Evolutionary conservation across 2,113 vertebrate species (phyloP), one percentile per base, ranked within the genome.

Genomic region (Scomber japonicus): DNA sequence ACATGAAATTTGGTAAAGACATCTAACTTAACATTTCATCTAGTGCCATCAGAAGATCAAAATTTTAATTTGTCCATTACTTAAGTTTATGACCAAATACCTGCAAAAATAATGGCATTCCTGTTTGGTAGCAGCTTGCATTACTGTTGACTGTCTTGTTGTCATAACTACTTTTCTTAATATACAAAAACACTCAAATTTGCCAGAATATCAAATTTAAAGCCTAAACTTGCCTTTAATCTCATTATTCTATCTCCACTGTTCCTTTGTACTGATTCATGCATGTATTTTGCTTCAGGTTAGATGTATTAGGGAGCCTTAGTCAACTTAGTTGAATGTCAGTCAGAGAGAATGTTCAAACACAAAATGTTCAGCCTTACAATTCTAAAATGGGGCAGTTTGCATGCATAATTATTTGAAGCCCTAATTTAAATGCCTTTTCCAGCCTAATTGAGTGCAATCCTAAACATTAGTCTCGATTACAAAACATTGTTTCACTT

Each of bases 271-370:
- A 49, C 11, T 69, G 48, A 48, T 31, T n/a, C 17, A 61, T 62
- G 60, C 40, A 44, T 11, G 66, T 35, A 63, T 72, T 69, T 49
- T 15, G 55, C 66, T 57, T 45, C 14, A 24, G 66, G 79, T 69
- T 48, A 74, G 24, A 50, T 60, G 46, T 21, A 21, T 62, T 75
- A 53, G 53, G 19, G 40, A 63, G 40, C 78, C 17, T 64, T 2
- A 27, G 24, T 27, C 24, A 24, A 3, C 50, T 67, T 31, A 65
- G 19, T 8, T 7, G 5, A 55, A 63, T 19, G 60, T 82, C 72
- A 82, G 35, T 82, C 60, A 66, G 27, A 56, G 27, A 14, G 16
- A 51, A n/a, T 40, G 4, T n/a, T 31, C 8, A 50, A 50, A 11
- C 3, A 9, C 15, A 44, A 66, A 5, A 30, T 15, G 3, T 31